phyloP scores from a whole-genome alignment of 2,888 invertebrate species.

The Papilio protenor region DNA sequence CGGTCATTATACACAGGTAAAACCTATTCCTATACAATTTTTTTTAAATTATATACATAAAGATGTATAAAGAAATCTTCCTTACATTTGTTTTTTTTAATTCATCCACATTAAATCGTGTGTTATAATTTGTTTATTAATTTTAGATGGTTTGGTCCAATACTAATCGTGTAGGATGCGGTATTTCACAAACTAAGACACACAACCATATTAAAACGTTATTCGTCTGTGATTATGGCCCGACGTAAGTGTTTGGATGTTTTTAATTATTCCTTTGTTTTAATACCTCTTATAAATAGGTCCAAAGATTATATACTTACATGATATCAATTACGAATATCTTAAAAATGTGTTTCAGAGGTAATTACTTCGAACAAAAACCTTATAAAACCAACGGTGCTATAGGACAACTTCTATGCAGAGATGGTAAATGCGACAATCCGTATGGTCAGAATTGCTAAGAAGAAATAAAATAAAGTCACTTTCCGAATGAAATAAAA shows the following conservation, averaged over 20 bases:
- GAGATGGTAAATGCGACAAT: slow-evolving; percentile 28
- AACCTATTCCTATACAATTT: neutral
- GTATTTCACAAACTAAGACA: slow-evolving; percentile 33
- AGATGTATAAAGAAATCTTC: neutral
- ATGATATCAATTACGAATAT: neutral
- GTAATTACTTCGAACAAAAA: slow-evolving; percentile 40
- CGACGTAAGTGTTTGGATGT: slow-evolving; percentile 23
- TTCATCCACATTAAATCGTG: neutral
- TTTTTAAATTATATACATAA: neutral
- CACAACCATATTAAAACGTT: slow-evolving; percentile 30
- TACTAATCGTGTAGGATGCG: slow-evolving; percentile 34
- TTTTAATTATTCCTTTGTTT: neutral
- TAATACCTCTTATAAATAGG: neutral
- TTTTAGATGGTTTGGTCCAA: slow-evolving; percentile 41
- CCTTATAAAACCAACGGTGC: slow-evolving; percentile 31
- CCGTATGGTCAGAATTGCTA: slow-evolving; percentile 36
- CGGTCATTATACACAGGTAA: slow-evolving; percentile 58
- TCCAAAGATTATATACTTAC: neutral
- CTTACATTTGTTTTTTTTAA: neutral
- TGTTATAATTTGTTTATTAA: neutral
- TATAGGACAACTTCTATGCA: slow-evolving; percentile 21
- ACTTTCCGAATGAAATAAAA: neutral
- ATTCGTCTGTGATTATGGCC: slow-evolving; percentile 41
- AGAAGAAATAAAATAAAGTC: neutral
- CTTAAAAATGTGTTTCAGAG: slow-evolving; percentile 28